Percentiles rank a stretch among this genome's conserved stretches.
Evolutionary conservation across 2,888 invertebrate species (phyloP).

Genomic region (Stictocephala bisonia): DNA sequence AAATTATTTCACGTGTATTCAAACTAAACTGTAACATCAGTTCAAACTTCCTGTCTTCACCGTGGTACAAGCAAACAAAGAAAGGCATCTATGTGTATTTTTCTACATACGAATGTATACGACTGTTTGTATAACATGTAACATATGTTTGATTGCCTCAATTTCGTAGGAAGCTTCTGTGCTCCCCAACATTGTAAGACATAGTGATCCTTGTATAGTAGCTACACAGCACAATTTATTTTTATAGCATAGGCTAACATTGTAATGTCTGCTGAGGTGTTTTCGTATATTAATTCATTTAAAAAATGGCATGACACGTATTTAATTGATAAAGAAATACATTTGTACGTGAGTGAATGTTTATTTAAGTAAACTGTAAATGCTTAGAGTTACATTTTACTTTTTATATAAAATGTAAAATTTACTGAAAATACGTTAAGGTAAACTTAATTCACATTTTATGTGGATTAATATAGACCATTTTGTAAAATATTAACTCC

Average conservation of each 20-base stretch:
- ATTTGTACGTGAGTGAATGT: too few species aligned
- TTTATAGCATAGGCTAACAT: conserved; percentile 5
- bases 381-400: not conserved
- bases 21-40: not conserved
- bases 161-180: too few species aligned
- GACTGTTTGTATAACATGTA: not conserved
- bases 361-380: not conserved
- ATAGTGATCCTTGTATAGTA: conserved; percentile 26
- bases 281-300: too few species aligned
- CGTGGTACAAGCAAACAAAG: not conserved
- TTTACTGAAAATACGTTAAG: too few species aligned
- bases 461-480: too few species aligned
- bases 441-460: too few species aligned
- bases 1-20: not conserved
- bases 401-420: not conserved
- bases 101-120: conserved; percentile 20
- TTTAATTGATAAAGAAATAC: too few species aligned
- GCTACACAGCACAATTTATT: conserved; percentile 11
- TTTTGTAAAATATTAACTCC: too few species aligned
- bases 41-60: not conserved
- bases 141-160: not conserved
- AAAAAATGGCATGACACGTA: too few species aligned
- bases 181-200: too few species aligned
- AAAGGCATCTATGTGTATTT: not conserved
- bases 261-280: conserved; percentile 26